Evolutionary conservation across 2,797 vertebrate species (phyloP).

Genomic region (Brachyalestes nurse): DNA sequence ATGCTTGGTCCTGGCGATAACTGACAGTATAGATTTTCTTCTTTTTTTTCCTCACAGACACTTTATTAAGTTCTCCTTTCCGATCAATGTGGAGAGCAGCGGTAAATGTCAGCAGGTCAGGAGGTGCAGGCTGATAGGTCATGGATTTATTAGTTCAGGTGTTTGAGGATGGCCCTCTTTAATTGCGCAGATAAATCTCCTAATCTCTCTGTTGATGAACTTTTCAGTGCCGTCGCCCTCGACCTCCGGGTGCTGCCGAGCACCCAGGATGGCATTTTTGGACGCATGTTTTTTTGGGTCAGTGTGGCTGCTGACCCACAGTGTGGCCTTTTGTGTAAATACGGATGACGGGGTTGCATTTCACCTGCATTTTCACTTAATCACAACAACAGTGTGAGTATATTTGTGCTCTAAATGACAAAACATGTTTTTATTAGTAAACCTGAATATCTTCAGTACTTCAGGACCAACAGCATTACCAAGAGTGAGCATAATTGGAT

Average conservation of each 20-base stretch:
- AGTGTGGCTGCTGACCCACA: background rate
- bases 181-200: background rate
- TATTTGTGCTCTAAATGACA: background rate
- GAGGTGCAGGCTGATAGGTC: constrained; percentile 34
- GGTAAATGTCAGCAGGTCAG: constrained; percentile 40
- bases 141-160: constrained; percentile 36
- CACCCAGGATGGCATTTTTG: too few species aligned
- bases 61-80: constrained; percentile 40
- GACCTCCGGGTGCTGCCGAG: background rate
- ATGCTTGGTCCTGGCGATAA: background rate
- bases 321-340: background rate
- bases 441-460: background rate
- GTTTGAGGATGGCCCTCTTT: constrained; percentile 11
- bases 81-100: constrained; percentile 5
- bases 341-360: background rate
- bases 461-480: background rate
- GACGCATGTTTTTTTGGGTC: background rate
- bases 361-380: background rate
- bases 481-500: background rate
- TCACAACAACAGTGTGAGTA: background rate
- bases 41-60: background rate
- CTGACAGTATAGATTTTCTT: constrained; percentile 10
- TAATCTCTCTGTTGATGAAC: background rate
- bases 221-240: background rate
- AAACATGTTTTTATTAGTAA: background rate